Percentiles rank a stretch among this genome's conserved stretches.
Conservation (phyloP, 2,797 vertebrate species). For the Xyrichtys novacula region DNA sequence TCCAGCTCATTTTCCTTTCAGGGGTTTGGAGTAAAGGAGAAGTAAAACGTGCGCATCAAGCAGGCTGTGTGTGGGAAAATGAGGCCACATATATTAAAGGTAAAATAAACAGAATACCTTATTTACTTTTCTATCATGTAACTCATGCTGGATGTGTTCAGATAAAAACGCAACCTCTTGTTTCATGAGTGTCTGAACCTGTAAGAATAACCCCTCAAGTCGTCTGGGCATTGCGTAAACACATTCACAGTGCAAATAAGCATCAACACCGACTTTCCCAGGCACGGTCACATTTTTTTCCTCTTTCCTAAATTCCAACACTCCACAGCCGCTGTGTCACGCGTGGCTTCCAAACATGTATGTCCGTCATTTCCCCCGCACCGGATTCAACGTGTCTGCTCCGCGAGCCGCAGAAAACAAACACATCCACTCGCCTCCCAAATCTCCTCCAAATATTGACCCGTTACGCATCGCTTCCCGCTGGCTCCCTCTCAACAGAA, state of each 20-base stretch:
- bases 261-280: slow-evolving; percentile 40
- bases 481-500: slow-evolving; percentile 22
- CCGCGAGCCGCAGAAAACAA: slow-evolving; percentile 59
- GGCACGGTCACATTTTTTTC: not conserved
- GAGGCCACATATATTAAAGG: slow-evolving; percentile 19
- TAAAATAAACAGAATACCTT: not conserved
- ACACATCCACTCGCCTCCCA: slow-evolving; percentile 52
- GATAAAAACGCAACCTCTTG: slow-evolving; percentile 1
- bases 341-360: slow-evolving; percentile 45
- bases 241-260: slow-evolving; percentile 7
- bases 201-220: slow-evolving; percentile 41
- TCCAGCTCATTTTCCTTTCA: slow-evolving; percentile 2
- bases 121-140: not conserved
- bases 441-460: slow-evolving; percentile 66
- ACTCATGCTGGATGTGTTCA: not conserved
- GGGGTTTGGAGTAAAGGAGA: slow-evolving; percentile 35
- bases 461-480: slow-evolving; percentile 65
- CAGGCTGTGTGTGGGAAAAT: slow-evolving; percentile 18
- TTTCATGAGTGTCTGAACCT: slow-evolving; percentile 30
- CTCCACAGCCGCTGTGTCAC: slow-evolving; percentile 32
- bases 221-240: slow-evolving; percentile 51
- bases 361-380: slow-evolving; percentile 13
- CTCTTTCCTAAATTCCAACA: slow-evolving; percentile 22
- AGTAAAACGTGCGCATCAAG: slow-evolving; percentile 33
- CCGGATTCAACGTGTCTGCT: slow-evolving; percentile 53